These are phyloP conservation scores for Tinea trinotella DNA, from an alignment of 2,888 invertebrate genomes.

Conservation along the genomic window DNA sequence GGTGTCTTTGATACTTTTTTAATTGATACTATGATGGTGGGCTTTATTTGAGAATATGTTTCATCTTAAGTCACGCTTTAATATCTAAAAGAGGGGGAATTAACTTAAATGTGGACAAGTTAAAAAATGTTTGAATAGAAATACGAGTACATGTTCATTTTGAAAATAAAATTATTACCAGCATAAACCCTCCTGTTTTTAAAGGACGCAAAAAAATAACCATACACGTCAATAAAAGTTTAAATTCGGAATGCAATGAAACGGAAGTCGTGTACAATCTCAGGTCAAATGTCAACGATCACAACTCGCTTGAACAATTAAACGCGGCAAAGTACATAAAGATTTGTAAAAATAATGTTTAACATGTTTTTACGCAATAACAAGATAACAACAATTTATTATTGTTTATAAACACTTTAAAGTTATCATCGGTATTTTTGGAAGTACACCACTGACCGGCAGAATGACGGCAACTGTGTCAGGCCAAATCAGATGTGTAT, in stretches of 20 bases:
- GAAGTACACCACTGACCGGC: too few species aligned
- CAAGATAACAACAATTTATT: background rate
- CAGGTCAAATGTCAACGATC: slow-evolving; percentile 7
- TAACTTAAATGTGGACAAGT: too few species aligned
- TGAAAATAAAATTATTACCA: too few species aligned
- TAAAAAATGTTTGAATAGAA: too few species aligned
- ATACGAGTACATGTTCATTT: too few species aligned
- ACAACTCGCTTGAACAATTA: background rate
- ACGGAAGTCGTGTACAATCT: slow-evolving; percentile 11
- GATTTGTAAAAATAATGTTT: background rate
- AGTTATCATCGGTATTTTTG: too few species aligned
- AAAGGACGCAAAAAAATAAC: background rate
- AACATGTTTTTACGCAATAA: background rate
- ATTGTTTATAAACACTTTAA: too few species aligned
- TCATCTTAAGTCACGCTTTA: too few species aligned
- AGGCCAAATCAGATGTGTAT: too few species aligned
- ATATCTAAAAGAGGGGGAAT: too few species aligned
- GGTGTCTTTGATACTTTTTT: background rate
- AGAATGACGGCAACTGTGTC: too few species aligned
- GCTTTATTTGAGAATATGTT: background rate
- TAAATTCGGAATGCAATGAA: slow-evolving; percentile 6
- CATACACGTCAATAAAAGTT: background rate
- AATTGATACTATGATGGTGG: background rate
- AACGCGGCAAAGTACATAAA: slow-evolving; percentile 4
- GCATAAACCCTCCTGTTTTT: background rate